Base-by-base conservation (phyloP, 1,140 invertebrate genomes). In the Camponotus vicinus region DNA sequence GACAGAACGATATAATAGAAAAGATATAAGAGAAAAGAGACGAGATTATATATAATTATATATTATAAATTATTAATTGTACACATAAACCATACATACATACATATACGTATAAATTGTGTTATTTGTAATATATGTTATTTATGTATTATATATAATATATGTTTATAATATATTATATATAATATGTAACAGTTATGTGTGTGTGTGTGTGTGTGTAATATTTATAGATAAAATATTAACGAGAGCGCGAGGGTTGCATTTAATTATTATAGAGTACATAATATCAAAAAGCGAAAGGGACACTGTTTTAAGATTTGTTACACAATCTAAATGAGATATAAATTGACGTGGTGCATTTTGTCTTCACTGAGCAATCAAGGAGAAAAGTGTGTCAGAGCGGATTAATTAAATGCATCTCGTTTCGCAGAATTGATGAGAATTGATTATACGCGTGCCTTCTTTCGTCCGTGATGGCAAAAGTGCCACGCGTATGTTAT, bases 301-400 rank as follows among this genome's bases (percentile, higher is more conserved):
- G 73, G 83, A 80, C 85, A 85, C 88, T 86, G 82, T 89, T 34
- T 70, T 73, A 88, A 79, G 79, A 88, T 91, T 91, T 91, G 80
- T 90, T 67, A 71, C 78, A 83, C 59, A 49, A 89, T 89, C 70
- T 45, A 90, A 85, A 86, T 77, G 69, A 87, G 73, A 85, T 79
- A 82, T 77, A 86, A 82, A 80, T 88, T 84, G 77, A 70, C 64
- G 59, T 75, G 76, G 34, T 40, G 69, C 42, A 52, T 52, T 86
- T 88, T 86, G 59, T 76, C 78, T 75, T 80, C 57, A 66, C 66
- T 27, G 37, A 76, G 63, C 79, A 42, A 55, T 32, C 21, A 27
- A 49, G 34, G 7, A 82, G 57, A 80, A 49, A 70, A 32, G 21
- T 40, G 9, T 40, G 7, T 3, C 13, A 49, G 7, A 76, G 52